Conservation (phyloP, 2,888 invertebrate species). For the Chrysolina haemoptera region DNA sequence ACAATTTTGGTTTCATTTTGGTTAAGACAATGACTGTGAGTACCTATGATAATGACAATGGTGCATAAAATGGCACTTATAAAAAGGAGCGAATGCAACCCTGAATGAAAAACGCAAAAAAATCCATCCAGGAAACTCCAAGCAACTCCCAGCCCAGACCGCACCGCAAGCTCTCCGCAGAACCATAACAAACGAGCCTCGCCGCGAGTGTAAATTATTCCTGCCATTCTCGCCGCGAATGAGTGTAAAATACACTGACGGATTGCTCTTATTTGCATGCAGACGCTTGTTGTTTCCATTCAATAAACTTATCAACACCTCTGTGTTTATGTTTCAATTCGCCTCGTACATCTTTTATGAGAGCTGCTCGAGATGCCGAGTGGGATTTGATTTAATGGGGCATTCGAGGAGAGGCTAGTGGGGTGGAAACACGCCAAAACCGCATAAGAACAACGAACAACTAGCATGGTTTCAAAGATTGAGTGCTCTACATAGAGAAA, state of each 20-base stretch:
- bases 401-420: background rate
- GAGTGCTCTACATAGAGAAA: too few species aligned
- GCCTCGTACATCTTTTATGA: conserved; percentile 51
- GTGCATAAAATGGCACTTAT: too few species aligned
- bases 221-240: conserved; percentile 44
- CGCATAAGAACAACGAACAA: too few species aligned
- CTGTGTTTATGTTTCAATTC: conserved; percentile 49
- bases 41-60: too few species aligned
- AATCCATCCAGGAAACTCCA: background rate
- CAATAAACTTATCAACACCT: conserved; percentile 54
- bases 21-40: too few species aligned
- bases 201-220: conserved; percentile 49
- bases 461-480: too few species aligned
- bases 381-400: conserved; percentile 17
- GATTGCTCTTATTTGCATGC: conserved; percentile 49
- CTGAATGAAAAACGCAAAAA: too few species aligned
- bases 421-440: background rate
- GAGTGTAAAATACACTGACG: conserved; percentile 51
- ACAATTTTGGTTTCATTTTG: too few species aligned
- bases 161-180: background rate
- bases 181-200: conserved; percentile 40
- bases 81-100: too few species aligned
- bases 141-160: background rate
- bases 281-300: conserved; percentile 47
- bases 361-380: conserved; percentile 21